Evolutionary conservation across 2,888 invertebrate species (phyloP).

Genomic region (Drepana falcataria): DNA sequence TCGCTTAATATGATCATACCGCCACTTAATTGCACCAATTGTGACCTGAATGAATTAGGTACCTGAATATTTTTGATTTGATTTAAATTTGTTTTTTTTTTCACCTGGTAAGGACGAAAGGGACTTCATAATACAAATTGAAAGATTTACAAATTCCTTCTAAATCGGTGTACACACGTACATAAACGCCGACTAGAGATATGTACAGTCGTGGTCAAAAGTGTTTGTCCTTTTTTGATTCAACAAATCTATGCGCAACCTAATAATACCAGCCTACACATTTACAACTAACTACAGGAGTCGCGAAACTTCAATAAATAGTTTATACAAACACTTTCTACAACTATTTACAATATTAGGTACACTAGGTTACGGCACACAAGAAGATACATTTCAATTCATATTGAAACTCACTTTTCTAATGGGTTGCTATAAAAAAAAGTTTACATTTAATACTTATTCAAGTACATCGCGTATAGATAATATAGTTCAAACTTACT

Average conservation of each 20-base stretch:
- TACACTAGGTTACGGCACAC: too few species aligned
- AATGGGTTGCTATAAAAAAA: too few species aligned
- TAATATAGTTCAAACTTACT: too few species aligned
- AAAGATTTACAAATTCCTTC: conserved; percentile 23
- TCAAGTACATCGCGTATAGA: too few species aligned
- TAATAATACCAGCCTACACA: conserved; percentile 1
- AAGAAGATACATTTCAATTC: too few species aligned
- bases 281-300: conserved; percentile 4
- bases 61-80: too few species aligned
- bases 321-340: background rate
- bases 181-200: conserved; percentile 41
- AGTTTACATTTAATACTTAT: too few species aligned
- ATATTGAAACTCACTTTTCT: too few species aligned
- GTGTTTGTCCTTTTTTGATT: conserved; percentile 13
- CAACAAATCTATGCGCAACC: background rate
- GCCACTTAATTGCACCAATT: too few species aligned
- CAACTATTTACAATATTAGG: background rate
- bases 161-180: conserved; percentile 26
- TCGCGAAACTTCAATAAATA: background rate
- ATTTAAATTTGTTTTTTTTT: too few species aligned
- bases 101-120: conserved; percentile 19
- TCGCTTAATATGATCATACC: too few species aligned
- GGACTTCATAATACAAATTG: conserved; percentile 36
- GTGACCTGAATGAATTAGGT: too few species aligned
- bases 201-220: conserved; percentile 39